phyloP scores from a whole-genome alignment of 64 coral and sea anemone species.

The Pocillopora verrucosa region DNA sequence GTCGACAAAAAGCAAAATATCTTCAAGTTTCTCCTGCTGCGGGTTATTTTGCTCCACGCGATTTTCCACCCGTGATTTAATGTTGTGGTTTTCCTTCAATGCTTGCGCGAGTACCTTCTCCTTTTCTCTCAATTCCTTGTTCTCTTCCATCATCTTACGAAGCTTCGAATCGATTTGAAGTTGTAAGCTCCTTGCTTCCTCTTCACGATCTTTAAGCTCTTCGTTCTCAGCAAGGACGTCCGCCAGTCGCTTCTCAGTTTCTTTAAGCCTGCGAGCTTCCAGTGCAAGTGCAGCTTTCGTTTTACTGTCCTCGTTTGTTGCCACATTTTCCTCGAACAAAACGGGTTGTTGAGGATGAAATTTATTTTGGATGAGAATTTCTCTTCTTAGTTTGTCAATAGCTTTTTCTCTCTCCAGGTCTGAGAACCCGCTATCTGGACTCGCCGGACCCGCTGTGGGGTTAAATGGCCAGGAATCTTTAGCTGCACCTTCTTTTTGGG shows the following conservation, averaged over 20 bases:
- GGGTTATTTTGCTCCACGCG: background rate
- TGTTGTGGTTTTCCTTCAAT: background rate
- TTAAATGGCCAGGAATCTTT: background rate
- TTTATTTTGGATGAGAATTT: slow-evolving; percentile 8
- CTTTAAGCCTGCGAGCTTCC: slow-evolving; percentile 24
- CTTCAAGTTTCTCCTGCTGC: background rate
- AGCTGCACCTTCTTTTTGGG: background rate
- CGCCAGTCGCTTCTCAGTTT: slow-evolving; percentile 29
- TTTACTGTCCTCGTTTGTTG: slow-evolving; percentile 2
- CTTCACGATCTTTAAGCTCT: slow-evolving; percentile 48
- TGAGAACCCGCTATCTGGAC: slow-evolving; percentile 81
- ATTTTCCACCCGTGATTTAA: background rate
- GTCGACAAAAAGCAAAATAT: background rate
- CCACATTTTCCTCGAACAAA: slow-evolving; percentile 14
- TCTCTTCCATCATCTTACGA: slow-evolving; percentile 19
- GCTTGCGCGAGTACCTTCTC: background rate
- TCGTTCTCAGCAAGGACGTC: slow-evolving; percentile 58
- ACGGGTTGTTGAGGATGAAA: slow-evolving; percentile 12
- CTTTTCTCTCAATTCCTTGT: slow-evolving; percentile 22
- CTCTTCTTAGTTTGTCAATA: slow-evolving; percentile 39
- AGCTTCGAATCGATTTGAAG: slow-evolving; percentile 2
- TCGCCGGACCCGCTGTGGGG: slow-evolving; percentile 47
- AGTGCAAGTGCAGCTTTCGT: background rate
- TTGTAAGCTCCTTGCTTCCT: slow-evolving; percentile 21
- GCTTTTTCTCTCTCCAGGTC: slow-evolving; percentile 66